Evolutionary conservation across 2,113 vertebrate species (phyloP).

Genomic region (Paradoxurus hermaphroditus): DNA sequence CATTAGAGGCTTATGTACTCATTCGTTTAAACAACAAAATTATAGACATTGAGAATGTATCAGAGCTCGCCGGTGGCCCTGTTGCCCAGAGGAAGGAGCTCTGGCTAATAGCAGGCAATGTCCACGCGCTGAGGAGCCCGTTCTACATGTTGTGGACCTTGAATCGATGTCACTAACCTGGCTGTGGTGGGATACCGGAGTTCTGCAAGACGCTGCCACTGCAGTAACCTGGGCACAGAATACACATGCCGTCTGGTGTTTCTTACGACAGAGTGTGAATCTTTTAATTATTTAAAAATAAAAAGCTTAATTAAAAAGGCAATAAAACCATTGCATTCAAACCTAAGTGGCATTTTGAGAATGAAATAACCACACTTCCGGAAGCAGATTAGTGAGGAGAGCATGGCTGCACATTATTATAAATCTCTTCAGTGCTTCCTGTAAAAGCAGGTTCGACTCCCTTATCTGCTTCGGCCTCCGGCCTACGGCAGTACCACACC

Average conservation of each 20-base stretch:
- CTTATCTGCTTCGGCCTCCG: not conserved
- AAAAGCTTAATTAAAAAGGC: not conserved
- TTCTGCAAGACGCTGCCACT: not conserved
- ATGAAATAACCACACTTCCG: not conserved
- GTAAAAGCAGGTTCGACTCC: not conserved
- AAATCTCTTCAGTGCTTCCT: not conserved
- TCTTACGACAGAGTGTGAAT: not conserved
- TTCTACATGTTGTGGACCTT: not conserved
- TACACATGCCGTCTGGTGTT: not conserved
- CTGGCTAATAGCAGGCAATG: not conserved
- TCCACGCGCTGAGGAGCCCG: not conserved
- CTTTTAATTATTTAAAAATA: not conserved
- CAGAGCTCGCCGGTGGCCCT: not conserved
- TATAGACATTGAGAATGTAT: not conserved
- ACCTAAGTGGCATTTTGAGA: not conserved
- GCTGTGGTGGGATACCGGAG: not conserved
- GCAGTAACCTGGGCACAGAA: not conserved
- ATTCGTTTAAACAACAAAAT: not conserved
- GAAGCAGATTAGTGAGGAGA: not conserved
- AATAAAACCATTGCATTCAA: not conserved
- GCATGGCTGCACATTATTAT: not conserved
- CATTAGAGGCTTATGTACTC: not conserved
- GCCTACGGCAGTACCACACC: not conserved
- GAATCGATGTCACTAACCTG: not conserved
- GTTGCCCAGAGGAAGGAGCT: not conserved